Base-by-base conservation (phyloP, 2,797 vertebrate species). In the Crossoptilon crossoptilon region DNA sequence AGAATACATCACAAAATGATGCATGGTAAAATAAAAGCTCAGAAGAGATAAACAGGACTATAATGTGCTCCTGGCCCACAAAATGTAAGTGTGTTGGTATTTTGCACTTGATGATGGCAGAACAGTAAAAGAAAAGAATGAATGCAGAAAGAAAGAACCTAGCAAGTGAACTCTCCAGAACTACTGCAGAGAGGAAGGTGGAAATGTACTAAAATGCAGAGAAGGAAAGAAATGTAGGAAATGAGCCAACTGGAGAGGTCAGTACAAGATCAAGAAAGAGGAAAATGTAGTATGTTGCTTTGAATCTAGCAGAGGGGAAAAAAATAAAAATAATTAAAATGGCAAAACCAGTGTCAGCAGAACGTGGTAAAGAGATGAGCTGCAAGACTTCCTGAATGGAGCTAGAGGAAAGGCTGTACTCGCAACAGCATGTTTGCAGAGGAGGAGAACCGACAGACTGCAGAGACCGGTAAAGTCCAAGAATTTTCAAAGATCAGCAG, bases 181-280 rank as follows among this genome's bases (percentile, higher is more conserved):
- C n/a, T 31, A 66, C 2, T 6, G 17, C 18, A 64, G 29, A 22
- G 24, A 84, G 26, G 21, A 75, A 81, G 29, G 41, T 2, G 84
- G 67, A 84, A 95, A 75, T 72, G 66, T 0, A 2, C 41, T 87
- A 83, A 87, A 92, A 77, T 18, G 26, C 37, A 84, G 49, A 94
- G 55, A 48, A 84, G 41, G 37, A 51, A 84, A 92, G 62, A 88
- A 91, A 75, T 63, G 56, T 74, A 72, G 70, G 63, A 91, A 92
- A 39, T 39, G 21, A 80, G 73, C 69, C 73, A 90, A 58, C 9
- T 59, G 73, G 19, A 29, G 58, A 88, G 80, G 44, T 31, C 69
- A 84, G 49, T 23, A 67, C 41, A 49, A 81, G 46, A 75, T 39
- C 21, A 84, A 91, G 72, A 67, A 81, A 81, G 35, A 60, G 9